Conservation (phyloP, 2,113 vertebrate species). For the Apteryx owenii region DNA sequence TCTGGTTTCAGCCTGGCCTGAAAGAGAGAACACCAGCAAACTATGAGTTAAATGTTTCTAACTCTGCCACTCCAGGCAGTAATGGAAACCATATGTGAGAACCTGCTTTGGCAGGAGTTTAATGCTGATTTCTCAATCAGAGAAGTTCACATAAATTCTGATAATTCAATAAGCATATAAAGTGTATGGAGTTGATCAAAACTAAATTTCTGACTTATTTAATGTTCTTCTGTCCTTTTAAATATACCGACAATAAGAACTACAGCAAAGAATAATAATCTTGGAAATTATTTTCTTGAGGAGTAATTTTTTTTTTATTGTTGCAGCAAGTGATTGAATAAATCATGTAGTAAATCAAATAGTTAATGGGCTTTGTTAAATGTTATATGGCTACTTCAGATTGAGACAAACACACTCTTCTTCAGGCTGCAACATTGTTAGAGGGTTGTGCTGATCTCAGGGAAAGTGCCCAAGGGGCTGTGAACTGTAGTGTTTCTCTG, state of each 20-base stretch:
- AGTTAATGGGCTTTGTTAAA: not conserved
- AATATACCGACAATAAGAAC: not conserved
- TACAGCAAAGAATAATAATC: not conserved
- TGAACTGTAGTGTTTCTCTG: not conserved
- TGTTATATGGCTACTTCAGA: not conserved
- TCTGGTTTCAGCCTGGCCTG: not conserved
- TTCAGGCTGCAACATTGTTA: not conserved
- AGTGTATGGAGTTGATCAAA: not conserved
- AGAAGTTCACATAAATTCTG: not conserved
- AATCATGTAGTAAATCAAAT: not conserved
- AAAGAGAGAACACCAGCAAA: not conserved
- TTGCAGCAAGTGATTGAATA: not conserved
- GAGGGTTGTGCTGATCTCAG: not conserved
- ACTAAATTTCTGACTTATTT: not conserved
- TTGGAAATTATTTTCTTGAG: not conserved
- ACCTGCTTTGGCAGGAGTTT: not conserved
- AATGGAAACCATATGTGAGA: not conserved
- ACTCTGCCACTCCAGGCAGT: not conserved
- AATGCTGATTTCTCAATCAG: not conserved
- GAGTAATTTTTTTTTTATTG: not conserved
- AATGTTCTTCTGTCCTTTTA: not conserved
- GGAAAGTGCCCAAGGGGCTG: not conserved
- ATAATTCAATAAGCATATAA: not conserved
- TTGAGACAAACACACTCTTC: not conserved
- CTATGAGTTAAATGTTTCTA: not conserved